Conservation (phyloP, 2,888 invertebrate species). For the Erebia ligea region DNA sequence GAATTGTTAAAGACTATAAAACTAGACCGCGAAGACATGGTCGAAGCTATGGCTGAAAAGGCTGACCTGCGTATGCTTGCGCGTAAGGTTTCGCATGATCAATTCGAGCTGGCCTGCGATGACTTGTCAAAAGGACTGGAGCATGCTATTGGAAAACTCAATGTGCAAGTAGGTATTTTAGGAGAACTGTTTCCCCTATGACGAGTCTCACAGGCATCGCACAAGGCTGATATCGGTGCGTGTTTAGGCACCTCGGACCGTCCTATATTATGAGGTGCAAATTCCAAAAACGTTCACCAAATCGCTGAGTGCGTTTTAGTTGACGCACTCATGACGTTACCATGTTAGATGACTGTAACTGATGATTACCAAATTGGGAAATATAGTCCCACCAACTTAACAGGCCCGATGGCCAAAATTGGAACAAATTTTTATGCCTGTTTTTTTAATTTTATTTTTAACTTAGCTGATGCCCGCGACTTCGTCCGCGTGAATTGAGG, state of each 20-base stretch:
- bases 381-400: no score
- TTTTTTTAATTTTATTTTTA: no score
- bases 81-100: conserved; percentile 88
- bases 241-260: neutral
- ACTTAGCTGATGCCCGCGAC: no score
- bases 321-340: no score
- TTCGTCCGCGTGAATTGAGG: no score
- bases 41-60: conserved; percentile 88
- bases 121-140: conserved; percentile 86
- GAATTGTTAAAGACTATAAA: conserved; percentile 86
- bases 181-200: neutral
- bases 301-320: neutral
- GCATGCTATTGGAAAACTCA: conserved; percentile 84
- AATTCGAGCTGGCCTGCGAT: conserved; percentile 87
- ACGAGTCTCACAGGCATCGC: neutral
- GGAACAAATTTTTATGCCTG: no score
- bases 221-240: neutral
- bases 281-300: neutral
- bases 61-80: conserved; percentile 87
- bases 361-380: no score
- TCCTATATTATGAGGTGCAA: neutral
- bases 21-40: conserved; percentile 87
- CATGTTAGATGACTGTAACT: no score
- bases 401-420: no score
- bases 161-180: conserved; percentile 74